phyloP scores from a whole-genome alignment of 2,113 vertebrate species.

The Steatornis caripensis region DNA sequence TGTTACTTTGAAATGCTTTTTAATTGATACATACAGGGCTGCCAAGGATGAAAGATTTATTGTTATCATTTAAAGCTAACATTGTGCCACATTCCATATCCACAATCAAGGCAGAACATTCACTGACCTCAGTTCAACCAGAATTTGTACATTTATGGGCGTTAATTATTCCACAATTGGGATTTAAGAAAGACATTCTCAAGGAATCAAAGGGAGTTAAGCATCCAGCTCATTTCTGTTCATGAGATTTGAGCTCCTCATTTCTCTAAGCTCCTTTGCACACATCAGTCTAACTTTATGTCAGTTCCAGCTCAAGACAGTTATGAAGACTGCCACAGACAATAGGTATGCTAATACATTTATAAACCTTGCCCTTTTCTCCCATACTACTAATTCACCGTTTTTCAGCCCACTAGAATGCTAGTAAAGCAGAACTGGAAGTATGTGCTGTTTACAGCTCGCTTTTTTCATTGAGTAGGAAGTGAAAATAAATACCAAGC shows the following conservation, averaged over 20 bases:
- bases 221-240: neutral
- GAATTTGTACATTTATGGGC: neutral
- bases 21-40: neutral
- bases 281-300: neutral
- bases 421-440: neutral
- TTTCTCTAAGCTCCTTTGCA: slow-evolving; percentile 2
- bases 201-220: neutral
- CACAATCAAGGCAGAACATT: neutral
- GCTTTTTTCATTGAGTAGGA: neutral
- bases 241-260: neutral
- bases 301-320: neutral
- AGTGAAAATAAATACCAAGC: neutral
- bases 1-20: neutral
- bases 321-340: neutral
- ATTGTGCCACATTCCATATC: neutral
- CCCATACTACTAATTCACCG: neutral
- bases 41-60: neutral
- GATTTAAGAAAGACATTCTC: neutral
- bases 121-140: neutral
- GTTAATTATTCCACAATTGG: neutral
- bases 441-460: neutral
- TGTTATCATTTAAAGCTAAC: neutral
- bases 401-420: neutral
- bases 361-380: neutral
- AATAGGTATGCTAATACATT: neutral